A percentile compares a stretch with the other conserved stretches of the same genome.
These are phyloP conservation scores for Periophthalmodon schlosseri DNA, from an alignment of 2,113 vertebrate species.

Conservation along the genomic window DNA sequence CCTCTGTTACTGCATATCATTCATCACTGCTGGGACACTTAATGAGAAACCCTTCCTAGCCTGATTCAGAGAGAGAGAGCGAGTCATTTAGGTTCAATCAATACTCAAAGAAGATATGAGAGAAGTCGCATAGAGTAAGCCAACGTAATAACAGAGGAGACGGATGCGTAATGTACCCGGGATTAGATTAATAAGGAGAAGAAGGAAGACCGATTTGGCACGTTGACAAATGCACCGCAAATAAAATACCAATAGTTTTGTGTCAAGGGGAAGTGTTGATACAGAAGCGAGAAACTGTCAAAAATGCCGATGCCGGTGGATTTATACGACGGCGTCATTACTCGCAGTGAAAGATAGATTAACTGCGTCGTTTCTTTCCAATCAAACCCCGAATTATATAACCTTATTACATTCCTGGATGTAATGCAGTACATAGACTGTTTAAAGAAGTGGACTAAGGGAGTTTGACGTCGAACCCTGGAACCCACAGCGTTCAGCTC, in stretches of 20 bases:
- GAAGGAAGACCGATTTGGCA: background rate
- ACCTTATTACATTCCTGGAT: no score
- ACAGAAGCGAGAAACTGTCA: background rate
- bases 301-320: background rate
- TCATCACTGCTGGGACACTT: conserved; percentile 60
- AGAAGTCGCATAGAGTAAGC: conserved; percentile 26
- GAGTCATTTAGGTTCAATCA: conserved; percentile 69
- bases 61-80: conserved; percentile 55
- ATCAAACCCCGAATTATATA: background rate
- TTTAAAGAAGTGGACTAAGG: no score
- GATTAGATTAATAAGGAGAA: conserved; percentile 26
- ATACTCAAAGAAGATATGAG: conserved; percentile 57
- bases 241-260: background rate
- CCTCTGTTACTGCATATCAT: conserved; percentile 41
- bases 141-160: conserved; percentile 9
- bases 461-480: no score
- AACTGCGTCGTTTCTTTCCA: background rate
- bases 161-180: conserved; percentile 17
- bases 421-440: no score
- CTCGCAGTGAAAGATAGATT: background rate
- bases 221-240: background rate
- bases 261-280: background rate
- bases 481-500: no score
- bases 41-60: conserved; percentile 66
- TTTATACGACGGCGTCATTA: background rate